These are phyloP conservation scores for Epinotia ramella DNA, from an alignment of 2,888 invertebrate genomes.

Conservation along the genomic window DNA sequence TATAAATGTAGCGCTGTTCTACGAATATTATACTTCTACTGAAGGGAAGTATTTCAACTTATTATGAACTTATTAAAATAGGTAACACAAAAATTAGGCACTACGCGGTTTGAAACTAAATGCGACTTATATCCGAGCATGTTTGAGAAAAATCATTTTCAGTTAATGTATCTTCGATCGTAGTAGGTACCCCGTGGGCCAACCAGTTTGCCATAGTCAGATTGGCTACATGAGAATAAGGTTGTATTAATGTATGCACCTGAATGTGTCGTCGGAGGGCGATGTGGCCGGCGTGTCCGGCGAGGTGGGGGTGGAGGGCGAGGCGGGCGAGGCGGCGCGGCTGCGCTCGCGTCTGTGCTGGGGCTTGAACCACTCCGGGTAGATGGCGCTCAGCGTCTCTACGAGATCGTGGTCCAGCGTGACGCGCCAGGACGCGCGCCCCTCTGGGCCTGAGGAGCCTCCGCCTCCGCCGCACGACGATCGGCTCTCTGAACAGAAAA, in stretches of 20 bases:
- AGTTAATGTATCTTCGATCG: too few relatives aligned
- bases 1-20: too few relatives aligned
- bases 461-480: conserved; percentile 90
- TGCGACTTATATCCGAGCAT: too few relatives aligned
- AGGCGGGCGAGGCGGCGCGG: conserved; percentile 71
- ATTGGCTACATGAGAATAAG: too few relatives aligned
- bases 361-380: conserved; percentile 96
- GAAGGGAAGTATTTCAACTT: too few relatives aligned
- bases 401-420: conserved; percentile 96
- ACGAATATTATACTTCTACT: too few relatives aligned
- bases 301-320: conserved; percentile 61
- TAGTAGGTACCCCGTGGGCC: too few relatives aligned
- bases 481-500: conserved; percentile 88
- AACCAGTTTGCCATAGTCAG: too few relatives aligned
- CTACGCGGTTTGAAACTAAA: too few relatives aligned
- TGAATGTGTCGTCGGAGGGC: conserved; percentile 77
- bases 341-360: conserved; percentile 77
- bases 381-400: conserved; percentile 96
- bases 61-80: too few relatives aligned
- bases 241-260: conserved; percentile 55
- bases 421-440: conserved; percentile 94
- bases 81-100: too few relatives aligned
- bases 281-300: conserved; percentile 69
- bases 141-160: too few relatives aligned
- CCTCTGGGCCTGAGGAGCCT: conserved; percentile 90